These are phyloP conservation scores for Scopus umbretta DNA, from an alignment of 2,113 vertebrate species.

Conservation along the genomic window DNA sequence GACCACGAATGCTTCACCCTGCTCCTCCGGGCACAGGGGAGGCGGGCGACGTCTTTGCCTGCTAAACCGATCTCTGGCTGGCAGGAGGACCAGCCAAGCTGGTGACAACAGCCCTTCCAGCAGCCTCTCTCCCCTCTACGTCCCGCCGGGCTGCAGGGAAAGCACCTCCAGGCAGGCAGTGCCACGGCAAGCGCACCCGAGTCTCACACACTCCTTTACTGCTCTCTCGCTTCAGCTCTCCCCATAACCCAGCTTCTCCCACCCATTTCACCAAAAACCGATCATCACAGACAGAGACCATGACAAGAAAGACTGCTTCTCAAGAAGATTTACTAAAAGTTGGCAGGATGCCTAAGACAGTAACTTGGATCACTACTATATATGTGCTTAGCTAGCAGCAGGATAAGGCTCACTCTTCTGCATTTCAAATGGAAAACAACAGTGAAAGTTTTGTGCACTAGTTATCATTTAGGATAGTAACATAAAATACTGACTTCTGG, in stretches of 20 bases:
- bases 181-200: background rate
- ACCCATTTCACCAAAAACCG: background rate
- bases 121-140: background rate
- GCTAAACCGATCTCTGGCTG: too few relatives aligned
- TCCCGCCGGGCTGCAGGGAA: accelerated
- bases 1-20: too few relatives aligned
- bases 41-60: accelerated
- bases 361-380: background rate
- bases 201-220: background rate
- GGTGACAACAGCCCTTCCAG: background rate
- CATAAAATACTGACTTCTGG: background rate
- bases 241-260: background rate
- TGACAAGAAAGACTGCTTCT: background rate
- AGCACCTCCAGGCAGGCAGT: background rate
- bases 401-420: background rate
- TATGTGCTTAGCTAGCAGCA: background rate
- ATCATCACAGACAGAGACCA: too few relatives aligned
- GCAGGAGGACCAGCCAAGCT: background rate
- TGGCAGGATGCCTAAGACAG: background rate
- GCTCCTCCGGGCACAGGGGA: background rate
- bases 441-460: background rate
- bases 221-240: background rate
- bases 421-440: background rate
- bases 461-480: background rate
- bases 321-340: background rate